Evolutionary conservation across 2,888 invertebrate genomes (phyloP).

Genomic region (Cryptus armator): DNA sequence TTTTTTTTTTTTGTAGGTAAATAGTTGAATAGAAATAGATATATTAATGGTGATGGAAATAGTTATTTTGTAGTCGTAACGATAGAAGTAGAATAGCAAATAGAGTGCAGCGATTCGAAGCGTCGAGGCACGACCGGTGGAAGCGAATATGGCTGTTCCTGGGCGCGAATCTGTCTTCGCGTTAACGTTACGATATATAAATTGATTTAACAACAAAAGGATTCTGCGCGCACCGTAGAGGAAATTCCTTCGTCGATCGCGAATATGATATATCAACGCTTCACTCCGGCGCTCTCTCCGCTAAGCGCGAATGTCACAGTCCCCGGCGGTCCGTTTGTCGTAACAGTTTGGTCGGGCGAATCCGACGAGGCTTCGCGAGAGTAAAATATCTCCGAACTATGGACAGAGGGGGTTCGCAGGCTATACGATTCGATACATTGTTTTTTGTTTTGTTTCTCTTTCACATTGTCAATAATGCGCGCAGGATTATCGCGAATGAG

Average conservation of each 20-base stretch:
- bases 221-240: not conserved
- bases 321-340: not conserved
- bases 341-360: not conserved
- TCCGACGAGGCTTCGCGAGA: not conserved
- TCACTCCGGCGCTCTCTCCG: slow-evolving; percentile 3
- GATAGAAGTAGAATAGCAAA: slow-evolving; percentile 25
- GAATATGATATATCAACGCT: not conserved
- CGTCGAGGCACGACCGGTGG: slow-evolving; percentile 64
- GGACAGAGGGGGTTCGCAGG: slow-evolving; percentile 13
- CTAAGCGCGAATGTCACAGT: not conserved
- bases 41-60: not conserved
- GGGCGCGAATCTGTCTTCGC: slow-evolving; percentile 28
- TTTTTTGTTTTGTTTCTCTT: slow-evolving; percentile 14
- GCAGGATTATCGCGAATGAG: slow-evolving; percentile 17
- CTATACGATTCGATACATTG: slow-evolving; percentile 39
- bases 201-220: not conserved
- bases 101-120: slow-evolving; percentile 61
- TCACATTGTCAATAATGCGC: not conserved
- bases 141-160: slow-evolving; percentile 69
- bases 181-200: slow-evolving; percentile 51
- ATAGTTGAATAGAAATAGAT: not conserved
- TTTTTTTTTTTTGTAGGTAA: not conserved
- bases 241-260: not conserved
- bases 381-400: not conserved
- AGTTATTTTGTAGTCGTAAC: slow-evolving; percentile 10